Percentiles rank a stretch among this genome's conserved stretches.
phyloP scores from a whole-genome alignment of 2,113 vertebrate species.

The Amphiprion ocellaris region DNA sequence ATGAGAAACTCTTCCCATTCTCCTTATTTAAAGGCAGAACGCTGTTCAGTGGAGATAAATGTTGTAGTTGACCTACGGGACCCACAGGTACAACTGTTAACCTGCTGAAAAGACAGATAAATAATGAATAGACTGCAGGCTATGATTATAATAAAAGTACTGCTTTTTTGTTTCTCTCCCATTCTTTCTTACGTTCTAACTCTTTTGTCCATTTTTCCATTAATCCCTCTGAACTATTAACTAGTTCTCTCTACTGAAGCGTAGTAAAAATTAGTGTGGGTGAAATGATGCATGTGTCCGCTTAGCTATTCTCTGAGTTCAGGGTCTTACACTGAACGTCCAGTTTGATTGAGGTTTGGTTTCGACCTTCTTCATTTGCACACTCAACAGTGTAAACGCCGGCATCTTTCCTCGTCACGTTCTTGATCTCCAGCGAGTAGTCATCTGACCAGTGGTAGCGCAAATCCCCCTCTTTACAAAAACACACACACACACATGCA shows the following conservation, averaged over 20 bases:
- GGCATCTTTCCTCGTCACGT: constrained; percentile 80
- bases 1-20: not conserved
- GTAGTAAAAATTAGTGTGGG: not conserved
- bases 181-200: not conserved
- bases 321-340: constrained; percentile 83
- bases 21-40: not conserved
- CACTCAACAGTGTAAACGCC: constrained; percentile 81
- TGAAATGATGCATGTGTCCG: not conserved
- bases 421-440: constrained; percentile 80
- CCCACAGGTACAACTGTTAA: not conserved
- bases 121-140: constrained; percentile 14
- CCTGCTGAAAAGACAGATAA: not conserved
- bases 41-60: constrained; percentile 18
- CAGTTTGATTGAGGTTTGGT: constrained; percentile 70
- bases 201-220: not conserved
- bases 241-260: not conserved
- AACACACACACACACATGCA: constrained; percentile 37
- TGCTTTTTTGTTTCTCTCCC: constrained; percentile 1
- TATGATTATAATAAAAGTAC: not conserved
- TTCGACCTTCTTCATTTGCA: constrained; percentile 79
- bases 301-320: not conserved
- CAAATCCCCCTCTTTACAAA: constrained; percentile 62
- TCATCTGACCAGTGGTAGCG: constrained; percentile 70
- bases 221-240: not conserved
- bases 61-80: constrained; percentile 1